Evolutionary conservation across 2,113 vertebrate species (phyloP).

Genomic region (Oncorhynchus clarkii): DNA sequence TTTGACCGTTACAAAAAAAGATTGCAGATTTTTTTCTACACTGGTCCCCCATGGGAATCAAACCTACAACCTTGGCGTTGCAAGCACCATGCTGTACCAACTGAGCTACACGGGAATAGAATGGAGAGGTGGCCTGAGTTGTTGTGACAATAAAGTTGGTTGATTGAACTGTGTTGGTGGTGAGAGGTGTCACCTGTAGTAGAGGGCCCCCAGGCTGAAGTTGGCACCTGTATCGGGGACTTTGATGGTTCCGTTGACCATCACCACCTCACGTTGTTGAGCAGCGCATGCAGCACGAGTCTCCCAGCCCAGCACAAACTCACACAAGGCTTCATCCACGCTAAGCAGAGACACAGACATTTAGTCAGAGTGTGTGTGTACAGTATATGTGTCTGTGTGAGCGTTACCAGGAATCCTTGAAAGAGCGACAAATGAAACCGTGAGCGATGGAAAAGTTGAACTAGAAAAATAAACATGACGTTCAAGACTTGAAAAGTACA

Average conservation of each 20-base stretch:
- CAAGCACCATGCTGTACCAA: too few relatives aligned
- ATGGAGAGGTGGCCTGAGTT: neutral
- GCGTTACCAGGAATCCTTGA: neutral
- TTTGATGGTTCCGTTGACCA: constrained; percentile 84
- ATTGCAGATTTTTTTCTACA: too few relatives aligned
- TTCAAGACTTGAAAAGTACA: too few relatives aligned
- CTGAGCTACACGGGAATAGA: neutral
- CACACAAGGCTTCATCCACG: constrained; percentile 74
- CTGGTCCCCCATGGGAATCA: too few relatives aligned
- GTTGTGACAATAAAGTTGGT: neutral
- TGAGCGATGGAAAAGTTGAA: constrained; percentile 23
- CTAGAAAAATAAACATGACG: neutral
- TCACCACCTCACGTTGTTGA: constrained; percentile 77
- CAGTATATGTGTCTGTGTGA: neutral
- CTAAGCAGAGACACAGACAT: constrained; percentile 55
- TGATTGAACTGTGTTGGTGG: neutral
- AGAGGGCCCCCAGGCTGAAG: constrained; percentile 82
- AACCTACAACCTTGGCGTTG: too few relatives aligned
- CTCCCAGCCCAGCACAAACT: constrained; percentile 87
- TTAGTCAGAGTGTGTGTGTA: neutral
- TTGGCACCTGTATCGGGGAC: constrained; percentile 76
- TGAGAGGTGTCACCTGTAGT: constrained; percentile 73
- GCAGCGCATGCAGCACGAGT: constrained; percentile 85
- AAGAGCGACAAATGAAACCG: neutral
- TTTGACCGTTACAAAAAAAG: too few relatives aligned